A percentile compares a stretch with the other conserved stretches of the same genome.
Evolutionary conservation across 2,888 invertebrate species (phyloP).

Genomic region (Dasypolia templi): DNA sequence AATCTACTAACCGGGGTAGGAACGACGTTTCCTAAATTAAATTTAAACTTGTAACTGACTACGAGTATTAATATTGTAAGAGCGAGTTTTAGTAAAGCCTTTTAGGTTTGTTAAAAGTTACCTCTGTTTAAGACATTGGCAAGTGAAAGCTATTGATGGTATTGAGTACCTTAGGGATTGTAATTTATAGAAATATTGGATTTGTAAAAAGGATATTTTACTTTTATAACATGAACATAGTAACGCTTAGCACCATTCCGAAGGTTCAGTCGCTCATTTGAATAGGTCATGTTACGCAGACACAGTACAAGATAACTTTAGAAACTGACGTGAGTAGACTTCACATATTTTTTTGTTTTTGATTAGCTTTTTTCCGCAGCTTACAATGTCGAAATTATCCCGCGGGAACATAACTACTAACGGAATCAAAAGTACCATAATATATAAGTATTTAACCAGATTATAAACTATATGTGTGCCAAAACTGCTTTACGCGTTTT

Average conservation of each 20-base stretch:
- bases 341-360: too few relatives aligned
- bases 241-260: not conserved
- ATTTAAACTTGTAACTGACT: constrained; percentile 51
- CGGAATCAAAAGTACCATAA: too few relatives aligned
- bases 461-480: too few relatives aligned
- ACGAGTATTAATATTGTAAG: constrained; percentile 48
- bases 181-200: not conserved
- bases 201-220: not conserved
- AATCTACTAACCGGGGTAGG: constrained; percentile 44
- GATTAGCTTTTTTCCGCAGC: too few relatives aligned
- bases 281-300: not conserved
- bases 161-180: not conserved
- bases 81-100: constrained; percentile 14
- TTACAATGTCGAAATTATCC: too few relatives aligned
- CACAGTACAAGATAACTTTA: not conserved
- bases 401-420: too few relatives aligned
- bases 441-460: too few relatives aligned
- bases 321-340: not conserved
- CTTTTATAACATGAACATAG: too few relatives aligned
- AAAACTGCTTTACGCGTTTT: too few relatives aligned
- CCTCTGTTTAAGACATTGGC: constrained; percentile 2
- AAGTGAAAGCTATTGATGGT: not conserved
- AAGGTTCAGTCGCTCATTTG: not conserved
- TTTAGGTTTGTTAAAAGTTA: constrained; percentile 20
- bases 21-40: constrained; percentile 54